Conservation (phyloP, 2,888 invertebrate genomes). For the Dorcus parallelipipedus region DNA sequence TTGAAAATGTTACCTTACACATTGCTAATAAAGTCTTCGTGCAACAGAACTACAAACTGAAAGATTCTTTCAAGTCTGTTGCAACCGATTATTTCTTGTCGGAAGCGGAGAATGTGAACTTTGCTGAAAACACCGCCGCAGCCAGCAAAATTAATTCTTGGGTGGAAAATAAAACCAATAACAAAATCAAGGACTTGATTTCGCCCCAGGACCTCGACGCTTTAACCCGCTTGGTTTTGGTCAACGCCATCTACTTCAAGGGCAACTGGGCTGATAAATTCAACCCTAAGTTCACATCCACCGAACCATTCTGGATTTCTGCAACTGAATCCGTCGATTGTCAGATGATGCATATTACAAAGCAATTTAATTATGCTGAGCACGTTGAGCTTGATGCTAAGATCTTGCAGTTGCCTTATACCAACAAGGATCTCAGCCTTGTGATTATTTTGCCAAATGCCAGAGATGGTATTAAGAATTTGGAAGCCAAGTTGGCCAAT, state of each 20-base stretch:
- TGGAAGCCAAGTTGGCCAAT: constrained; percentile 60
- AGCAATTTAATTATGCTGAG: constrained; percentile 52
- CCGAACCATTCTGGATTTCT: constrained; percentile 62
- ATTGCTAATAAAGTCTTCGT: constrained; percentile 69
- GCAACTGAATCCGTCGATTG: constrained; percentile 56
- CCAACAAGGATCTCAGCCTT: constrained; percentile 68
- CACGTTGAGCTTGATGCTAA: constrained; percentile 55
- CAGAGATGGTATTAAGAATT: constrained; percentile 58
- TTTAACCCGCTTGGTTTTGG: constrained; percentile 65
- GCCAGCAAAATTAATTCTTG: constrained; percentile 69
- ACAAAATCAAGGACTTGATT: constrained; percentile 77
- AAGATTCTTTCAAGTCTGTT: constrained; percentile 54
- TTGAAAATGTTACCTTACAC: constrained; percentile 56
- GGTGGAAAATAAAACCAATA: constrained; percentile 75
- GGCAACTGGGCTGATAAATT: constrained; percentile 72
- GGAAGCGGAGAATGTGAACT: constrained; percentile 62
- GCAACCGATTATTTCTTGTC: constrained; percentile 63
- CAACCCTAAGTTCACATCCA: constrained; percentile 53
- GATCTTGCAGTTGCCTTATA: constrained; percentile 70
- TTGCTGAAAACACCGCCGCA: constrained; percentile 51
- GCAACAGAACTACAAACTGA: constrained; percentile 53
- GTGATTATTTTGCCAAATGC: constrained; percentile 70
- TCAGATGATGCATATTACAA: constrained; percentile 67
- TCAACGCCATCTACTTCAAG: constrained; percentile 87
- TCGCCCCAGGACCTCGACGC: constrained; percentile 54